These are phyloP conservation scores for Mus musculus DNA, from an alignment of 2,113 vertebrate genomes.

Conservation along the genomic window DNA sequence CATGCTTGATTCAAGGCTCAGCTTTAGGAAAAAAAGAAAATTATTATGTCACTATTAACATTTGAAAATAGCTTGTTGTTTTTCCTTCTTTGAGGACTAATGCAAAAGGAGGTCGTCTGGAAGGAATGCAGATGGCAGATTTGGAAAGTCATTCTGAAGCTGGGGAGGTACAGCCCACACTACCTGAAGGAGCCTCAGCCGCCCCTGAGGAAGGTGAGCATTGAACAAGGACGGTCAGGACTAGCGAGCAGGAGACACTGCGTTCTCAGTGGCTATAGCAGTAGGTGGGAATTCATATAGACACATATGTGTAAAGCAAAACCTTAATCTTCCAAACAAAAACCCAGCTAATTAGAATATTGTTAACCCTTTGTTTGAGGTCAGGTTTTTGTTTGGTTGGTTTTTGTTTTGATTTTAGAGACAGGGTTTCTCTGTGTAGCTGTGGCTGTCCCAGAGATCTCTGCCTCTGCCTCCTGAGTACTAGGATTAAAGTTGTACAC, in stretches of 20 bases:
- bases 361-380: too few species aligned
- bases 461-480: too few species aligned
- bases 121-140: slow-evolving; percentile 84
- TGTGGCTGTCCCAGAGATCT: too few species aligned
- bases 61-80: slow-evolving; percentile 49
- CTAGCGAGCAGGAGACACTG: background rate
- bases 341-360: too few species aligned
- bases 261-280: background rate
- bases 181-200: slow-evolving; percentile 88
- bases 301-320: too few species aligned
- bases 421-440: too few species aligned
- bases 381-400: too few species aligned
- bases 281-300: background rate
- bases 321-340: too few species aligned
- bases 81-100: slow-evolving; percentile 73
- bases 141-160: slow-evolving; percentile 88
- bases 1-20: background rate
- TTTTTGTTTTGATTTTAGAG: too few species aligned
- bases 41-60: slow-evolving; percentile 10
- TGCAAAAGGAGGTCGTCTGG: slow-evolving; percentile 83
- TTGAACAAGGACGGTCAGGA: background rate
- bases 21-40: slow-evolving; percentile 43
- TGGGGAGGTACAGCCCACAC: slow-evolving; percentile 87
- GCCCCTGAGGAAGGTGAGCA: slow-evolving; percentile 91
- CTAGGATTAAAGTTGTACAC: too few species aligned